Percentiles rank a stretch among this genome's conserved stretches.
Evolutionary conservation across 2,888 invertebrate genomes (phyloP).

Genomic region (Seira ritae): DNA sequence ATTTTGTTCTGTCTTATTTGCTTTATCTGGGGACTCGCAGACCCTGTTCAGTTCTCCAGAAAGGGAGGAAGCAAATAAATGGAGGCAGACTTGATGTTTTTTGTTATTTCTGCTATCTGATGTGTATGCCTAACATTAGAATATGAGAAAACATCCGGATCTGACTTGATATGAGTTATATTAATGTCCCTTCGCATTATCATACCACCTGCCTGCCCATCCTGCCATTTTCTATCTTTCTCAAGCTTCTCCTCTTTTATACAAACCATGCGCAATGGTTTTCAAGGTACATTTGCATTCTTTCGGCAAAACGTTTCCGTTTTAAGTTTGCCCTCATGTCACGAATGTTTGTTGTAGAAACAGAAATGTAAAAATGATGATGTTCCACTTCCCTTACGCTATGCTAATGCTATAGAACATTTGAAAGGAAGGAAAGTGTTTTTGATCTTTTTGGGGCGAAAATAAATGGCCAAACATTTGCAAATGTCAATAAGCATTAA

Average conservation of each 20-base stretch:
- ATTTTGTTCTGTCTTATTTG: neutral
- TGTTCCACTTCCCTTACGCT: neutral
- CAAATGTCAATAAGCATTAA: conserved; percentile 67
- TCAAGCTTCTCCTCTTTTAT: neutral
- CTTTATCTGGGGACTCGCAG: neutral
- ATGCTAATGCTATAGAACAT: neutral
- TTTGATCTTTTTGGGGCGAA: conserved; percentile 52
- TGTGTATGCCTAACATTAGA: conserved; percentile 53
- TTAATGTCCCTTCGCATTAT: conserved; percentile 55
- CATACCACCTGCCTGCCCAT: conserved; percentile 59
- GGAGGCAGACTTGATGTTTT: neutral
- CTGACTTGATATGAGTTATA: conserved; percentile 55
- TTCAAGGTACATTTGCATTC: conserved; percentile 5
- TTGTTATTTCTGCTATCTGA: neutral
- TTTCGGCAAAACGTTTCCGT: neutral
- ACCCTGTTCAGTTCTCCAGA: neutral
- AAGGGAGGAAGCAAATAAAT: neutral
- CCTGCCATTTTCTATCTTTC: conserved; percentile 27
- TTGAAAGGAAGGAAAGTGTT: conserved; percentile 38
- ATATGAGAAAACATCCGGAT: conserved; percentile 48
- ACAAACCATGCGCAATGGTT: neutral
- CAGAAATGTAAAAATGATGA: neutral
- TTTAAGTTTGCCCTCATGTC: neutral
- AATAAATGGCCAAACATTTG: conserved; percentile 60
- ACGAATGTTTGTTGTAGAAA: conserved; percentile 1